These are phyloP conservation scores for Scalopus aquaticus DNA, from an alignment of 2,113 vertebrate genomes.

Conservation along the genomic window DNA sequence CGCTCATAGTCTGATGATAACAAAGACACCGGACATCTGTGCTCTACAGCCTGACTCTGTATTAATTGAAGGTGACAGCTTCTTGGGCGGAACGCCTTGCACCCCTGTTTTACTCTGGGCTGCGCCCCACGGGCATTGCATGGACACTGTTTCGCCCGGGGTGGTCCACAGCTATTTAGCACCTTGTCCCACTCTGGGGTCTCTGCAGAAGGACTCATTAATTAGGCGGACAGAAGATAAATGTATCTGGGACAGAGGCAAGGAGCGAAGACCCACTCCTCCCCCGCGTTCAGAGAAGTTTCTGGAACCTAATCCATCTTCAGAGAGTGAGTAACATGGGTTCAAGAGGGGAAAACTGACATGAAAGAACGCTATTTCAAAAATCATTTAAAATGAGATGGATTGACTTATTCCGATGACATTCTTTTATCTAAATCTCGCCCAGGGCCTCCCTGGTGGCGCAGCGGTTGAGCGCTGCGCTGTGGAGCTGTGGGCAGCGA, in stretches of 20 bases:
- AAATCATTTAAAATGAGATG: neutral
- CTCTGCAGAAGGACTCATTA: slow-evolving; percentile 73
- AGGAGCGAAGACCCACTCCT: slow-evolving; percentile 53
- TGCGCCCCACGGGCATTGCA: neutral
- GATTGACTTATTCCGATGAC: slow-evolving; percentile 9
- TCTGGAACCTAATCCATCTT: slow-evolving; percentile 64
- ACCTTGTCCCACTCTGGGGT: slow-evolving; percentile 54
- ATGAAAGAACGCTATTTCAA: neutral
- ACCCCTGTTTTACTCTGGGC: neutral
- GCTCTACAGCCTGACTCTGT: neutral
- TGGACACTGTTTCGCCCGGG: neutral
- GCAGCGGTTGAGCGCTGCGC: no score
- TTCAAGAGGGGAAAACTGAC: neutral
- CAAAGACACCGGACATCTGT: slow-evolving; percentile 5
- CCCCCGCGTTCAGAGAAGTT: slow-evolving; percentile 69
- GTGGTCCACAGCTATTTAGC: slow-evolving; percentile 65
- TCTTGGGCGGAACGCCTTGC: neutral
- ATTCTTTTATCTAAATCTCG: slow-evolving; percentile 43
- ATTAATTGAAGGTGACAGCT: slow-evolving; percentile 38
- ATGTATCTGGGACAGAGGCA: slow-evolving; percentile 50
- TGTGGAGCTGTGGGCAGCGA: no score
- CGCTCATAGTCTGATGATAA: slow-evolving; percentile 33
- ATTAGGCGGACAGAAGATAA: slow-evolving; percentile 71
- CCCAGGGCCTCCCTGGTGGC: no score
- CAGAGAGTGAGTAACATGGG: slow-evolving; percentile 12